Conservation (phyloP, 2,113 vertebrate species). For the Scomber japonicus region DNA sequence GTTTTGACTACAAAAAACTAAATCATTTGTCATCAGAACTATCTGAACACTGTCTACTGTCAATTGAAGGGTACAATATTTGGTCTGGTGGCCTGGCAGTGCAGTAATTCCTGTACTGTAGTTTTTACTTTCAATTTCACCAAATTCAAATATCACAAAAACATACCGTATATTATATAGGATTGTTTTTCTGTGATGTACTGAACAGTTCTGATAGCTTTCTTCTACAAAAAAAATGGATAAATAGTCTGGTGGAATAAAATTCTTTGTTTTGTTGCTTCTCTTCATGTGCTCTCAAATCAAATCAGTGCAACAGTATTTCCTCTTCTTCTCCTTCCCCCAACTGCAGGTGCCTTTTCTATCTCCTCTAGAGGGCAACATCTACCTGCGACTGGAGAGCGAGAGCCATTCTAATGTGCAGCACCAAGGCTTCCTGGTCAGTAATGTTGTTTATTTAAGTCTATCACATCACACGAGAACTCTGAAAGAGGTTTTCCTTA, state of each 20-base stretch:
- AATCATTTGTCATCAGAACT: too few relatives aligned
- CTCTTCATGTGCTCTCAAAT: background rate
- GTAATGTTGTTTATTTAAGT: conserved; percentile 16
- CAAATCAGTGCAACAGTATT: background rate
- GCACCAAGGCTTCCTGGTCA: conserved; percentile 87
- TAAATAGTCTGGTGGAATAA: background rate
- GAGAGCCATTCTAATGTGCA: conserved; percentile 80
- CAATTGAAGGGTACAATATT: too few relatives aligned
- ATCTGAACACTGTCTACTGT: too few relatives aligned
- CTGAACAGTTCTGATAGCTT: background rate
- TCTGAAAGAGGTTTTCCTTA: too few relatives aligned
- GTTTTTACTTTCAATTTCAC: too few relatives aligned
- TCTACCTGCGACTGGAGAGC: conserved; percentile 83
- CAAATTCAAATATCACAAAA: too few relatives aligned
- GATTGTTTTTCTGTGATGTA: too few relatives aligned
- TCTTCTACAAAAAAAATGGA: background rate
- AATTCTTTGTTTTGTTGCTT: background rate
- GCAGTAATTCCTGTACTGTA: too few relatives aligned
- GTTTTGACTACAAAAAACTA: too few relatives aligned
- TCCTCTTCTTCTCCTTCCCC: background rate
- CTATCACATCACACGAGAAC: too few relatives aligned
- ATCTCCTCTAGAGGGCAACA: conserved; percentile 87
- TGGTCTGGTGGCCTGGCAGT: too few relatives aligned
- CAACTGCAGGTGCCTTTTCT: conserved; percentile 85
- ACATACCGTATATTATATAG: too few relatives aligned